Percentiles rank a stretch among this genome's conserved stretches.
Evolutionary conservation across 2,113 vertebrate genomes (phyloP).

Genomic region (Fregata magnificens): DNA sequence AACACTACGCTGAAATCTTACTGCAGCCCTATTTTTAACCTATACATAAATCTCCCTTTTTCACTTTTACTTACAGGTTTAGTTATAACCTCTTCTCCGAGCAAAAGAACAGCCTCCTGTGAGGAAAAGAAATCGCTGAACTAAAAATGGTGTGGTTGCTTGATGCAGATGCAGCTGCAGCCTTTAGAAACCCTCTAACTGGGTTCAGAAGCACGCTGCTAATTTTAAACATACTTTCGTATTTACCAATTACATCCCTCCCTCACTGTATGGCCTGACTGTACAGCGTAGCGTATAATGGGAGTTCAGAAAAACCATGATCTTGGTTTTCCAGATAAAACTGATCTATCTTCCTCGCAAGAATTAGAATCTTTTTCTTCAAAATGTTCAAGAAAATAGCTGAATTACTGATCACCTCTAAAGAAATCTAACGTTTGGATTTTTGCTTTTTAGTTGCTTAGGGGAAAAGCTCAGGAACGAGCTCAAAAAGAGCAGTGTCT

Average conservation of each 20-base stretch:
- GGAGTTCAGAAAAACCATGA: neutral
- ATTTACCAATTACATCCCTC: neutral
- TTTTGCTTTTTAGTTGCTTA: neutral
- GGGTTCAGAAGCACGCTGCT: neutral
- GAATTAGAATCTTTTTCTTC: neutral
- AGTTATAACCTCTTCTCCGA: neutral
- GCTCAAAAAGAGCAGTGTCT: neutral
- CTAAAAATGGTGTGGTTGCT: neutral
- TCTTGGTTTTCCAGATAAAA: neutral
- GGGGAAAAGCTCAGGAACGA: neutral
- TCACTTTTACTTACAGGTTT: neutral
- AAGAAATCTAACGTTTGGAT: neutral
- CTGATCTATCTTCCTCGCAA: neutral
- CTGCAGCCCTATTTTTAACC: neutral
- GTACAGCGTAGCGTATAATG: neutral
- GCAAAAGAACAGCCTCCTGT: neutral
- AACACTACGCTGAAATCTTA: neutral
- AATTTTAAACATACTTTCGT: neutral
- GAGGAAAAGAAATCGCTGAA: neutral
- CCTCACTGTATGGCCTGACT: too few relatives aligned
- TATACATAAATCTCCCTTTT: neutral
- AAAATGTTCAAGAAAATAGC: neutral
- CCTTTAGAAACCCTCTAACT: neutral
- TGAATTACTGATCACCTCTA: neutral
- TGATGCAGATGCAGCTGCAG: neutral